Percentiles rank a stretch among this genome's conserved stretches.
Conservation (phyloP, 1,140 invertebrate genomes). For the Paramacrobiotus metropolitanus region DNA sequence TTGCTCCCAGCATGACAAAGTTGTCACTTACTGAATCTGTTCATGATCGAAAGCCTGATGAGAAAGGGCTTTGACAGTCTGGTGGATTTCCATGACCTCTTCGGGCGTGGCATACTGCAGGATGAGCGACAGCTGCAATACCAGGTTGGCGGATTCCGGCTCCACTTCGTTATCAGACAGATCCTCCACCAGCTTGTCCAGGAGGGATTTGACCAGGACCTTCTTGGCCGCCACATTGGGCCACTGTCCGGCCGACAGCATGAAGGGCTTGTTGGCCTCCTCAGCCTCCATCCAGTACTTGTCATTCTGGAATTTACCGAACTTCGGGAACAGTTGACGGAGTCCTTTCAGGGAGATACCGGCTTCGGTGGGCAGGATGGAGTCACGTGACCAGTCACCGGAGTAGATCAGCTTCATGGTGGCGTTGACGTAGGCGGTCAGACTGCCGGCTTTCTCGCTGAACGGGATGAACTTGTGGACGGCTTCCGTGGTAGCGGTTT, state of each 20-base stretch:
- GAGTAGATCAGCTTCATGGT: background rate
- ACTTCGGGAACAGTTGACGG: background rate
- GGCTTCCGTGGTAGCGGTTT: background rate
- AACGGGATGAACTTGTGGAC: slow-evolving; percentile 2
- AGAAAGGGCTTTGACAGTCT: background rate
- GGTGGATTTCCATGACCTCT: background rate
- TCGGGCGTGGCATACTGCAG: background rate
- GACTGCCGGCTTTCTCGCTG: background rate
- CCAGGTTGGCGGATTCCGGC: background rate
- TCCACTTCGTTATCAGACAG: background rate
- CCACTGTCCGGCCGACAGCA: background rate
- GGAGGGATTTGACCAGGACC: background rate
- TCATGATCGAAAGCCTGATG: background rate
- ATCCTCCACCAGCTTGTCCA: background rate
- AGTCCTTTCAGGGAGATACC: background rate
- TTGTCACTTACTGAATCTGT: background rate
- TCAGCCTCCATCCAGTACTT: background rate
- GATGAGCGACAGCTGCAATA: background rate
- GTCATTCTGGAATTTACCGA: too few species aligned
- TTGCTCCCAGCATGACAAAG: too few species aligned
- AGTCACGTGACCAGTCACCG: background rate
- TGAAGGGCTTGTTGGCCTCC: background rate
- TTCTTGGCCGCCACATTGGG: background rate
- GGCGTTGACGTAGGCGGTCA: slow-evolving; percentile 3
- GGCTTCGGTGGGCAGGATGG: background rate